Conservation (phyloP, 1,140 invertebrate species). For the Geopemphigus sp. region DNA sequence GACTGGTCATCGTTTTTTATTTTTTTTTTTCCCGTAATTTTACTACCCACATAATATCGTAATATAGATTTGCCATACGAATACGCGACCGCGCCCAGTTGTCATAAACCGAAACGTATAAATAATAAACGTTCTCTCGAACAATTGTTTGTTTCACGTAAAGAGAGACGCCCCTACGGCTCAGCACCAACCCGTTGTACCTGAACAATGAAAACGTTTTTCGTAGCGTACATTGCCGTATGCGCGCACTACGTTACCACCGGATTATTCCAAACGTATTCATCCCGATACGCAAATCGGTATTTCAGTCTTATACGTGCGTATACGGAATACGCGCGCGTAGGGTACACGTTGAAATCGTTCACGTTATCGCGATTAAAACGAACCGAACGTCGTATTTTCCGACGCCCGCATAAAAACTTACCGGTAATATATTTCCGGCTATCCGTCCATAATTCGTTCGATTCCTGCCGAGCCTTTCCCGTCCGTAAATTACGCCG, state of each 20-base stretch:
- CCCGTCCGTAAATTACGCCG: background rate
- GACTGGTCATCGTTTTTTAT: slow-evolving; percentile 29
- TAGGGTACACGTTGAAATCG: no score
- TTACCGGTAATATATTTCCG: slow-evolving; percentile 10
- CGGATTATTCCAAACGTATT: no score
- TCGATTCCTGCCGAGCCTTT: background rate
- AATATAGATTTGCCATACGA: background rate
- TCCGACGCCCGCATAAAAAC: background rate
- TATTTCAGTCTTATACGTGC: no score
- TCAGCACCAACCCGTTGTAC: slow-evolving; percentile 5
- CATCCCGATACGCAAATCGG: no score
- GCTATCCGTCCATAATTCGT: slow-evolving; percentile 4
- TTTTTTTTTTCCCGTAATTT: slow-evolving; percentile 6
- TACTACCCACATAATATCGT: slow-evolving; percentile 36
- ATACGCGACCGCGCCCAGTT: slow-evolving; percentile 6
- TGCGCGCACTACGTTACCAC: no score
- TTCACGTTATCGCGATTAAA: background rate
- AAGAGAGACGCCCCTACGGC: slow-evolving; percentile 10
- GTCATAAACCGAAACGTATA: background rate
- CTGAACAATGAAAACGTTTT: background rate
- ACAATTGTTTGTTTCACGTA: background rate
- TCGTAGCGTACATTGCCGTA: background rate
- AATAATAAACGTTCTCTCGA: background rate
- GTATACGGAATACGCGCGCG: no score
- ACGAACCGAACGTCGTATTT: background rate